phyloP scores from a whole-genome alignment of 2,888 invertebrate genomes.

The Apodemia zela region DNA sequence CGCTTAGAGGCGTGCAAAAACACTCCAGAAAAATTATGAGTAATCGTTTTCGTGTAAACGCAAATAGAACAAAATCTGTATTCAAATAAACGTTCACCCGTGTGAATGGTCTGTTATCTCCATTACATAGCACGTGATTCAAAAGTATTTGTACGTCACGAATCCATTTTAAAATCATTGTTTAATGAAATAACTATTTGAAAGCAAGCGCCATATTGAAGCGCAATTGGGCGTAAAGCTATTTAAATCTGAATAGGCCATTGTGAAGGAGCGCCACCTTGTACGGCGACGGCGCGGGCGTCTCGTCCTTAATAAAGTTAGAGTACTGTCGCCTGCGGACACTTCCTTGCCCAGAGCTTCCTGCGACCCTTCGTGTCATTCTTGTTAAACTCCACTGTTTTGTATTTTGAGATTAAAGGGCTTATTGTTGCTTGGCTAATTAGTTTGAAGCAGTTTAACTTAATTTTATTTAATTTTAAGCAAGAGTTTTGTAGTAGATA shows the following conservation, averaged over 20 bases:
- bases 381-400: conserved; percentile 23
- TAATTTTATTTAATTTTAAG: conserved; percentile 2
- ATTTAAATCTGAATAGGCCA: conserved; percentile 79
- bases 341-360: conserved; percentile 47
- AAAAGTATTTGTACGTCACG: conserved; percentile 38
- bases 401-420: conserved; percentile 20
- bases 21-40: too few relatives aligned
- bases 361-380: conserved; percentile 45
- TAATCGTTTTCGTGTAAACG: neutral
- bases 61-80: neutral
- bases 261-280: conserved; percentile 77
- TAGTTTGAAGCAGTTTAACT: conserved; percentile 19
- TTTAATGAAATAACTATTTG: conserved; percentile 74
- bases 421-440: conserved; percentile 22
- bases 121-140: neutral
- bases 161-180: conserved; percentile 55
- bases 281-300: conserved; percentile 58
- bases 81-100: neutral
- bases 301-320: conserved; percentile 73
- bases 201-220: conserved; percentile 69
- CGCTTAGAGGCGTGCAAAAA: too few relatives aligned
- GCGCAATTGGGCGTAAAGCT: conserved; percentile 79
- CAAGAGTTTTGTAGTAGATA: neutral
- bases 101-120: neutral
- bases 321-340: conserved; percentile 59